These are phyloP conservation scores for Lethocerus indicus DNA, from an alignment of 1,140 invertebrate species.

Conservation along the genomic window DNA sequence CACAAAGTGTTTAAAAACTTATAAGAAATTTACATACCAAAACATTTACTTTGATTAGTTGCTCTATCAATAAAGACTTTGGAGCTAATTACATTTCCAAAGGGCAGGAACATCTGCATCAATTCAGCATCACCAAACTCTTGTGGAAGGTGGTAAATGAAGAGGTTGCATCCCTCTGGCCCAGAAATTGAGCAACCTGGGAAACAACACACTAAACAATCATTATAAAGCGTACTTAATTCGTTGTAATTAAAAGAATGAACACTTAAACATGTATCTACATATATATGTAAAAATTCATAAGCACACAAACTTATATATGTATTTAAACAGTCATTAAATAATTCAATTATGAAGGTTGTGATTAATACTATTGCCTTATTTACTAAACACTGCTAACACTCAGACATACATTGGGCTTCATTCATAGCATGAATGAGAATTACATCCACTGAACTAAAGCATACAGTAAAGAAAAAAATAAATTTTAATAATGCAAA, in stretches of 20 bases:
- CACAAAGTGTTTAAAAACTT: background rate
- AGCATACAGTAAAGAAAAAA: too few relatives aligned
- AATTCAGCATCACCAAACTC: conserved; percentile 97
- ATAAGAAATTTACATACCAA: conserved; percentile 57
- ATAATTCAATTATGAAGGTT: too few relatives aligned
- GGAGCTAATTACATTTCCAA: conserved; percentile 97
- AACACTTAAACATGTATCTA: conserved; percentile 33
- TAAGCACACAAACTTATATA: too few relatives aligned
- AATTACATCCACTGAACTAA: too few relatives aligned
- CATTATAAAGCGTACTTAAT: conserved; percentile 13
- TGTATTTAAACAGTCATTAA: too few relatives aligned
- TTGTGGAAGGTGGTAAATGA: conserved; percentile 99
- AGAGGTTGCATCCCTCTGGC: conserved; percentile 98
- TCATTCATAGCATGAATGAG: too few relatives aligned
- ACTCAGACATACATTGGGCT: too few relatives aligned
- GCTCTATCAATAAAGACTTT: conserved; percentile 99
- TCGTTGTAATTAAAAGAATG: too few relatives aligned
- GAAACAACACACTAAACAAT: conserved; percentile 28
- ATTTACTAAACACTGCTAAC: too few relatives aligned
- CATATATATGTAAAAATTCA: conserved; percentile 34
- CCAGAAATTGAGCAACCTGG: conserved; percentile 87
- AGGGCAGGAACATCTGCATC: conserved; percentile 99
- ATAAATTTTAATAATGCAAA: too few relatives aligned
- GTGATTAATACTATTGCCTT: too few relatives aligned
- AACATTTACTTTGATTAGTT: conserved; percentile 99